Conservation (phyloP, 2,797 vertebrate species). For the Enoplosus armatus region DNA sequence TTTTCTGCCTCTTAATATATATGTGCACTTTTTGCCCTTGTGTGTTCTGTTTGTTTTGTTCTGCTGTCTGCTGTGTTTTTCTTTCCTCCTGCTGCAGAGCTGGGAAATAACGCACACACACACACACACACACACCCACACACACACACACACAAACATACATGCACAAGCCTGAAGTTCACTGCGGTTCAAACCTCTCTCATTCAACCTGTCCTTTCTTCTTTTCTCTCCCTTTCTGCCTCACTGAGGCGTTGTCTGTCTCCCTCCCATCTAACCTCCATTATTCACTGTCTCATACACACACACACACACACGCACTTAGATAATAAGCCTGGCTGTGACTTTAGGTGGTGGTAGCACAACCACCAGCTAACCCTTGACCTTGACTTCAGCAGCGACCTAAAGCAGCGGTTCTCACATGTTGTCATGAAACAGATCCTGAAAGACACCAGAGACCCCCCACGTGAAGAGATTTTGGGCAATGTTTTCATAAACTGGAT, state of each 20-base stretch:
- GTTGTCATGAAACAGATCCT: background rate
- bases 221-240: conserved; percentile 36
- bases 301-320: conserved; percentile 2
- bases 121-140: conserved; percentile 8
- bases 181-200: conserved; percentile 63
- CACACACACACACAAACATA: conserved; percentile 1
- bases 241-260: conserved; percentile 47
- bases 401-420: background rate
- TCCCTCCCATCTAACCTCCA: conserved; percentile 42
- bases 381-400: conserved; percentile 30
- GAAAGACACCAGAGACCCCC: background rate
- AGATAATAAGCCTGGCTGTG: conserved; percentile 18
- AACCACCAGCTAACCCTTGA: conserved; percentile 34
- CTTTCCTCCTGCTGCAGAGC: conserved; percentile 75
- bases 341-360: conserved; percentile 25
- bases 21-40: conserved; percentile 84
- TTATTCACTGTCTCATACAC: conserved; percentile 46
- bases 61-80: conserved; percentile 83
- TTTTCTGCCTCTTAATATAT: conserved; percentile 82
- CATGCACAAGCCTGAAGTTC: conserved; percentile 52
- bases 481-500: background rate
- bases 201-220: conserved; percentile 68
- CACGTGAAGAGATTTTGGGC: background rate
- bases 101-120: conserved; percentile 62
- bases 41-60: conserved; percentile 86